These are phyloP conservation scores for Atta colombica DNA, from an alignment of 1,140 invertebrate genomes.

Conservation along the genomic window DNA sequence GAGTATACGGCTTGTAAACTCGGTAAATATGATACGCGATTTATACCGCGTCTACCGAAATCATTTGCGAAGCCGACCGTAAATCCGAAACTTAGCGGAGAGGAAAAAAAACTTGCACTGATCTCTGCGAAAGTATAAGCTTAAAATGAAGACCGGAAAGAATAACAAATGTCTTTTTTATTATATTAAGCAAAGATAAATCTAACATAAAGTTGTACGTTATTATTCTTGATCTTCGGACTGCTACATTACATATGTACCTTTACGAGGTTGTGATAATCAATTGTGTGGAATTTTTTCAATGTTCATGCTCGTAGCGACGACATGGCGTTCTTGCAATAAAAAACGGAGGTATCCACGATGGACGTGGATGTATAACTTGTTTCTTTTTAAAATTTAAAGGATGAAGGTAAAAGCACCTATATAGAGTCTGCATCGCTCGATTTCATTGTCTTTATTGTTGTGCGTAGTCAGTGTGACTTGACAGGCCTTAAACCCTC, in stretches of 20 bases:
- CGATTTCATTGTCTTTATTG: conserved; percentile 73
- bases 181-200: conserved; percentile 30
- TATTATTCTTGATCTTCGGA: background rate
- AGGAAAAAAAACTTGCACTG: background rate
- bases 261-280: background rate
- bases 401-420: conserved; percentile 5
- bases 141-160: conserved; percentile 14
- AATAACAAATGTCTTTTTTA: conserved; percentile 8
- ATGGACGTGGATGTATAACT: conserved; percentile 6
- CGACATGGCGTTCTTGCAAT: background rate
- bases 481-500: conserved; percentile 75
- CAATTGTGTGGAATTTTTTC: background rate
- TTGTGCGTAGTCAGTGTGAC: conserved; percentile 65
- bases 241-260: too few relatives aligned
- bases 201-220: background rate
- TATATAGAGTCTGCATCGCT: conserved; percentile 46
- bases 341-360: conserved; percentile 22
- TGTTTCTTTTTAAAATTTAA: conserved; percentile 54
- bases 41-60: conserved; percentile 42
- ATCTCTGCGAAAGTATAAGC: conserved; percentile 17
- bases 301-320: background rate
- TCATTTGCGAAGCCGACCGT: conserved; percentile 46
- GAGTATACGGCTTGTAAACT: conserved; percentile 46
- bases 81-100: conserved; percentile 35
- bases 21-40: conserved; percentile 51